Base-by-base conservation (phyloP, 2,113 vertebrate species). In the Hymenochirus boettgeri region DNA sequence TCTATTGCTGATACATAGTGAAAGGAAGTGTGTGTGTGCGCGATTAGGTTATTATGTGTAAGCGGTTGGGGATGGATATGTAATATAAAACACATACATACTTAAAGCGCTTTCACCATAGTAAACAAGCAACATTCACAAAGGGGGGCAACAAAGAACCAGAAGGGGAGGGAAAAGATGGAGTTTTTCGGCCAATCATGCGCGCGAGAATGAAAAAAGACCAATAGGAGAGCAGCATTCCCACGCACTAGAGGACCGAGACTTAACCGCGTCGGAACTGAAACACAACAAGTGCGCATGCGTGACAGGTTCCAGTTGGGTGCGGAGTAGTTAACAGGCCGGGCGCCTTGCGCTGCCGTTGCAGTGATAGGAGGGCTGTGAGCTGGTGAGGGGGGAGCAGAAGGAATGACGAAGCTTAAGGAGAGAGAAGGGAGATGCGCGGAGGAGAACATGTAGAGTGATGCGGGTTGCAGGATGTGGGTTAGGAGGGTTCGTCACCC, bases 381-480 rank as follows among this genome's bases (percentile, higher is more conserved):
- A 19, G 17, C 15, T 8, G 10, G 19, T 2, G 27, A 47, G 42
- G 26, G n/a, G 27, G 11, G 29, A 57, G 54, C 54, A 57, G 54
- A 48, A 56, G 51, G 37, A 42, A 25, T 18, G 26, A 19, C 15
- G 42, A 2, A 18, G 50, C 25, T 13, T 37, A 35, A n/a, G 18
- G 22, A 5, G 21, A 35, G 45, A 70, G 69, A 73, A 74, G 77
- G 39, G 51, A 72, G 62, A 39, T 15, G 2, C n/a, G 37, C 61
- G 71, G 31, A 61, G 53, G 37, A n/a, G 72, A 71, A 77, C 73
- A 37, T 23, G 17, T 65, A 65, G 66, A 3, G 39, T n/a, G 6
- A 5, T 39, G 42, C 1, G 77, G 50, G 65, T 75, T 25, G 12
- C 12, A 17, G 23, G 42, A 9, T 7, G 33, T 35, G 10, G 33